A percentile compares a stretch with the other conserved stretches of the same genome.
Conservation (phyloP, 2,888 invertebrate genomes). For the Drosophila paramelanica region DNA sequence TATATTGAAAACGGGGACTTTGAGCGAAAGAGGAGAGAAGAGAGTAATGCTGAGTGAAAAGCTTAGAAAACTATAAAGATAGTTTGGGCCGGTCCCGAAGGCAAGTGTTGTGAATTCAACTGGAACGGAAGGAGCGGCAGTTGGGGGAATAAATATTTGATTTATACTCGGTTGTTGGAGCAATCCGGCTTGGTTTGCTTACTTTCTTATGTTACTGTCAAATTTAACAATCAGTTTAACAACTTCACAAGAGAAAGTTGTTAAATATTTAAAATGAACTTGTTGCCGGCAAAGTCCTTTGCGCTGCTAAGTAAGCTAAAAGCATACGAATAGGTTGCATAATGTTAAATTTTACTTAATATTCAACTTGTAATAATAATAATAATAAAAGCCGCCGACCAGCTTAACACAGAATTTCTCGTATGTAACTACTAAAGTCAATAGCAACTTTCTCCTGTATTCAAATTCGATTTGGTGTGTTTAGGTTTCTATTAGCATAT, state of each 20-base stretch:
- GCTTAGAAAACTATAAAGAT: constrained; percentile 16
- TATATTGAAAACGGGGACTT: constrained; percentile 40
- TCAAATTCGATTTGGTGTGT: too few species aligned
- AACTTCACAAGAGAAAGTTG: background rate
- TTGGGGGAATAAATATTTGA: constrained; percentile 39
- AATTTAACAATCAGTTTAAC: background rate
- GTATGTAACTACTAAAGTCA: too few species aligned
- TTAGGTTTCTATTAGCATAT: too few species aligned
- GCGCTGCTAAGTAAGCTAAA: too few species aligned
- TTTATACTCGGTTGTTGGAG: constrained; percentile 12
- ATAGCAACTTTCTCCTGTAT: too few species aligned
- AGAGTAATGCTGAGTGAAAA: background rate
- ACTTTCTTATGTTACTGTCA: background rate
- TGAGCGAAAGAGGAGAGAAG: background rate
- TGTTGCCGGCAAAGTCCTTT: too few species aligned
- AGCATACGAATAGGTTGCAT: too few species aligned
- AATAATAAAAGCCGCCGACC: too few species aligned
- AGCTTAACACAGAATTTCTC: too few species aligned
- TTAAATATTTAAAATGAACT: constrained; percentile 4
- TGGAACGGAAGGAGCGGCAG: constrained; percentile 25
- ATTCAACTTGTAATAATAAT: too few species aligned
- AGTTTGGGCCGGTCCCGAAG: constrained; percentile 13
- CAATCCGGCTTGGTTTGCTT: constrained; percentile 3
- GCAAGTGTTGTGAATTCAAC: constrained; percentile 39
- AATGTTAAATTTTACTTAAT: too few species aligned